phyloP scores from a whole-genome alignment of 2,797 vertebrate genomes.

The Betta splendens region DNA sequence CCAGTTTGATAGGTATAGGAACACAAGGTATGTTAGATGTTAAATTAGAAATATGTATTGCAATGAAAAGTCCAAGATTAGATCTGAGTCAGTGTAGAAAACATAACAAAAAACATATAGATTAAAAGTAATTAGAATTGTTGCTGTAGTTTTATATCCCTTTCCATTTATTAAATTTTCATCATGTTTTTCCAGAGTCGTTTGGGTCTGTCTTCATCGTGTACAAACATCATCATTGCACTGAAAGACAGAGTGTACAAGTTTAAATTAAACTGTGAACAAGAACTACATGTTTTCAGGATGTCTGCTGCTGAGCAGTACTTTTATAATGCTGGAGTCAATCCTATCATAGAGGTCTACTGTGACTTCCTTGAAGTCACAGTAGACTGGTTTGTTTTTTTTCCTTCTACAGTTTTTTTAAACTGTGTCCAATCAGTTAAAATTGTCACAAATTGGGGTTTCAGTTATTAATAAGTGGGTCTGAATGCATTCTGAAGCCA shows the following conservation, averaged over 20 bases:
- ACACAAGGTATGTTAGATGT: neutral
- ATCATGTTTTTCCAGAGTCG: neutral
- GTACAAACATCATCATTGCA: constrained; percentile 79
- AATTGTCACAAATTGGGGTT: no score
- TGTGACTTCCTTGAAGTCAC: no score
- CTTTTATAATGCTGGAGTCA: no score
- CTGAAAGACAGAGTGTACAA: constrained; percentile 58
- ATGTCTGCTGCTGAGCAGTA: neutral
- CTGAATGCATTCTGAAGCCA: no score
- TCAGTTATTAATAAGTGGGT: no score
- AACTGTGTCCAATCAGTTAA: no score
- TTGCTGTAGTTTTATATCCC: neutral
- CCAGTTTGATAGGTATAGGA: neutral
- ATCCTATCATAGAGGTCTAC: no score
- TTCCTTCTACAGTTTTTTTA: no score
- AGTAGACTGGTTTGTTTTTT: no score
- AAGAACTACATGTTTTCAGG: neutral
- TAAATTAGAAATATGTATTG: constrained; percentile 7
- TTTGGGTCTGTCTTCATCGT: constrained; percentile 47
- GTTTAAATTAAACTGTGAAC: constrained; percentile 4
- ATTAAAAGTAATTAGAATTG: constrained; percentile 2
- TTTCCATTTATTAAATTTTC: constrained; percentile 11
- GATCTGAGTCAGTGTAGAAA: neutral
- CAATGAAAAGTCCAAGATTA: neutral
- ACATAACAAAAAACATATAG: neutral